Conservation (phyloP, 2,888 invertebrate genomes). For the Cephus nigrinus region DNA sequence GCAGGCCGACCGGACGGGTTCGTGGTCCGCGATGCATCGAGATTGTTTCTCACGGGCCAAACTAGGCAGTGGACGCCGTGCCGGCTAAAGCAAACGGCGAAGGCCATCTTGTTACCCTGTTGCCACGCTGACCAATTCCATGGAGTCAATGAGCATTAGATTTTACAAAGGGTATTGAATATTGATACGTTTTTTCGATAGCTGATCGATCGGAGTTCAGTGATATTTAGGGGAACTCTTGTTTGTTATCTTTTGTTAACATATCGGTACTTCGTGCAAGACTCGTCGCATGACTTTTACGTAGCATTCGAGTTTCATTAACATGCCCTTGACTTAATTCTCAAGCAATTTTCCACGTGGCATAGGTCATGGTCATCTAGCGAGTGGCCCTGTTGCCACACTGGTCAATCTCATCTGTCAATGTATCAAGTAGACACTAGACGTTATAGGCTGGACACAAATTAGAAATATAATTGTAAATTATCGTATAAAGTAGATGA, state of each 20-base stretch:
- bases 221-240: background rate
- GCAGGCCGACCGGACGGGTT: conserved; percentile 12
- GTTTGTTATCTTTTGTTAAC: background rate
- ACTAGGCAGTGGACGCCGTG: conserved; percentile 33
- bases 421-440: background rate
- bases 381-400: background rate
- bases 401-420: background rate
- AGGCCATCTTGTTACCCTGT: background rate
- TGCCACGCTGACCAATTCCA: background rate
- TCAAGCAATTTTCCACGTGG: background rate
- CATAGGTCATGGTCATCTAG: background rate
- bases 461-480: background rate
- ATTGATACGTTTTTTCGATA: background rate
- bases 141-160: background rate
- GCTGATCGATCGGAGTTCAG: background rate
- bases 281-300: background rate
- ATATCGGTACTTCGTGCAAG: background rate
- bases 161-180: background rate
- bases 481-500: background rate
- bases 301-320: background rate
- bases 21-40: conserved; percentile 35
- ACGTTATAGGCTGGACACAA: background rate
- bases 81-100: background rate
- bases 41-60: conserved; percentile 55
- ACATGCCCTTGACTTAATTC: background rate